These are phyloP conservation scores for Cheirogaleus medius DNA, from an alignment of 2,113 vertebrate species.

Conservation along the genomic window DNA sequence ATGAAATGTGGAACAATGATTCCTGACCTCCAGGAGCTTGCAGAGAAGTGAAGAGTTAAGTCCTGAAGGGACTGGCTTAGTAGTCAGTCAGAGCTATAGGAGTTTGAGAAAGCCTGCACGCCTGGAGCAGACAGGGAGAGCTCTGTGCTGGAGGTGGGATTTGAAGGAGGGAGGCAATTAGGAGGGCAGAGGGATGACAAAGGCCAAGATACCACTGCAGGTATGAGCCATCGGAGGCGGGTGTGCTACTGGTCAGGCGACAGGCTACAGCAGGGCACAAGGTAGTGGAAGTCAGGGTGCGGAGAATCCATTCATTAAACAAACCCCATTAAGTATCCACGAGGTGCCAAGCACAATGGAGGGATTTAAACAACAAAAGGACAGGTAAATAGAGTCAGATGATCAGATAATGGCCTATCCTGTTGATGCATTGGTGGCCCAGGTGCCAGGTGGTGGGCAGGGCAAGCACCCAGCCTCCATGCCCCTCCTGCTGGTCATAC, in stretches of 20 bases:
- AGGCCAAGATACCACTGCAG: background rate
- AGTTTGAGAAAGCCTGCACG: background rate
- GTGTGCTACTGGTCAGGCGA: background rate
- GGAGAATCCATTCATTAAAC: background rate
- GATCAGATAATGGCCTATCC: background rate
- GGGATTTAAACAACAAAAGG: background rate
- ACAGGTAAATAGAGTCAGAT: background rate
- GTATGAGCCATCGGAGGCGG: no score
- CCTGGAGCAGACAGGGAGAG: background rate
- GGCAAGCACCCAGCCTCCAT: background rate
- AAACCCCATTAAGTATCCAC: background rate
- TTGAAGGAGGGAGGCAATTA: background rate
- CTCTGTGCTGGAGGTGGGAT: background rate
- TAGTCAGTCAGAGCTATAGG: fast-evolving
- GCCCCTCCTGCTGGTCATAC: background rate
- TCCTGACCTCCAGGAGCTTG: background rate
- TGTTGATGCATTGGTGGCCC: background rate
- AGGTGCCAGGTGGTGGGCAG: background rate
- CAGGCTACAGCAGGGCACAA: background rate
- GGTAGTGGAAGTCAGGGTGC: background rate
- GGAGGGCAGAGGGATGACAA: background rate
- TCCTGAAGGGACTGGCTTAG: background rate
- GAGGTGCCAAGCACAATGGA: background rate
- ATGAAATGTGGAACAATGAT: background rate
- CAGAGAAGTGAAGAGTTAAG: background rate